These are phyloP conservation scores for Stenodema calcarata DNA, from an alignment of 2,888 invertebrate species.

Conservation along the genomic window DNA sequence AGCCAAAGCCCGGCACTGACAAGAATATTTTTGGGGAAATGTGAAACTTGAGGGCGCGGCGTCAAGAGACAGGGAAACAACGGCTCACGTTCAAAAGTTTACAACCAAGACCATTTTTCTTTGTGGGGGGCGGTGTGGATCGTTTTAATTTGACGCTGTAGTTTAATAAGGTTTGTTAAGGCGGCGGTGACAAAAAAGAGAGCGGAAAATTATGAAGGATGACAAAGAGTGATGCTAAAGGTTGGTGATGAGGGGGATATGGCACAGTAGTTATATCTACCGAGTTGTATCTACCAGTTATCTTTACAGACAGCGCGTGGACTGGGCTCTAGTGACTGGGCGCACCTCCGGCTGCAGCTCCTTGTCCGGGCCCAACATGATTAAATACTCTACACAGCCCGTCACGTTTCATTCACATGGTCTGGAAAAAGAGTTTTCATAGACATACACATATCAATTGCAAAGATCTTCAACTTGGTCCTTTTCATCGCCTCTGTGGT, in stretches of 20 bases:
- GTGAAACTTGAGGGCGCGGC: neutral
- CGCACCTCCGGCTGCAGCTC: neutral
- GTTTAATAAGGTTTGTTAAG: conserved; percentile 12
- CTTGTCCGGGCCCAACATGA: too few relatives aligned
- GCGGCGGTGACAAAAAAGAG: neutral
- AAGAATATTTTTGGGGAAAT: neutral
- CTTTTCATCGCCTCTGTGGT: neutral
- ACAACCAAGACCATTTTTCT: neutral
- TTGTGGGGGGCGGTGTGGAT: neutral
- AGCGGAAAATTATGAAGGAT: neutral
- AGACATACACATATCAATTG: neutral
- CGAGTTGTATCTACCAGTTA: too few relatives aligned
- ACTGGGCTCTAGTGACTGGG: neutral
- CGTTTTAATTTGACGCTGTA: neutral
- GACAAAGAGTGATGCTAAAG: neutral
- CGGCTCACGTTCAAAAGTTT: neutral
- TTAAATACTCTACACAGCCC: too few relatives aligned
- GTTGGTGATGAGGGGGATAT: neutral
- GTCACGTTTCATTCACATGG: neutral
- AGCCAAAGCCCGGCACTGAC: neutral
- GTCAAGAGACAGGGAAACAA: neutral
- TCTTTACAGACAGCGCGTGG: neutral
- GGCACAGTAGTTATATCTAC: neutral
- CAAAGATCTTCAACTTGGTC: neutral
- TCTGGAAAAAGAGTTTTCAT: neutral